Conservation (phyloP, 2,888 invertebrate species). For the Actias luna region DNA sequence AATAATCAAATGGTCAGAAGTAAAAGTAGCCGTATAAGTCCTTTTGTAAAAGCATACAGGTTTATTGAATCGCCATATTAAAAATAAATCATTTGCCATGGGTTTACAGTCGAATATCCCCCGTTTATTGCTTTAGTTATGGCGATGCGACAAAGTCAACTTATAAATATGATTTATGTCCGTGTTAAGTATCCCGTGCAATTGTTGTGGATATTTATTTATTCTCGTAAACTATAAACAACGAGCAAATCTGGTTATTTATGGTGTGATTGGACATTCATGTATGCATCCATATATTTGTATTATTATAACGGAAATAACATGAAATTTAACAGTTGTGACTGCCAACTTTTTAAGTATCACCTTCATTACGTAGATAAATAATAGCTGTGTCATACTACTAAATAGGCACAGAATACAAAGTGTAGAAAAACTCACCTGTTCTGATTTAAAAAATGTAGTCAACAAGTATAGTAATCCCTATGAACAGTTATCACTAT, state of each 20-base stretch:
- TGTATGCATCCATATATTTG: slow-evolving; percentile 52
- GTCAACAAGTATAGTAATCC: too few species aligned
- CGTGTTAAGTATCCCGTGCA: slow-evolving; percentile 79
- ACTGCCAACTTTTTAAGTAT: slow-evolving; percentile 6
- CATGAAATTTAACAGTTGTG: slow-evolving; percentile 11
- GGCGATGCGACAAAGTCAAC: slow-evolving; percentile 77
- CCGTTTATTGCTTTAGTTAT: slow-evolving; percentile 55
- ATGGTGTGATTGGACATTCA: slow-evolving; percentile 75
- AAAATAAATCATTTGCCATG: slow-evolving; percentile 38
- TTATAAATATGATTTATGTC: slow-evolving; percentile 78
- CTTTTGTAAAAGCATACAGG: slow-evolving; percentile 38
- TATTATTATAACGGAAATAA: slow-evolving; percentile 37
- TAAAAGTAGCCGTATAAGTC: slow-evolving; percentile 29
- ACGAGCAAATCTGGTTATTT: slow-evolving; percentile 80
- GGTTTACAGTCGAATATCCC: slow-evolving; percentile 53
- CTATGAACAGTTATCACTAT: too few species aligned
- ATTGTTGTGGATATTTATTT: slow-evolving; percentile 81
- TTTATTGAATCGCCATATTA: slow-evolving; percentile 36
- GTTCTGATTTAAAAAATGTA: too few species aligned
- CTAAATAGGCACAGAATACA: too few species aligned
- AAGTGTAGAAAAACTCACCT: too few species aligned
- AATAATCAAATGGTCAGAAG: slow-evolving; percentile 49
- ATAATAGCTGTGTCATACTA: too few species aligned
- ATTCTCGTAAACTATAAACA: slow-evolving; percentile 78
- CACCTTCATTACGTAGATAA: slow-evolving; percentile 9